A percentile compares a stretch with the other conserved stretches of the same genome.
These are phyloP conservation scores for Luperina testacea DNA, from an alignment of 2,888 invertebrate species.

Conservation along the genomic window DNA sequence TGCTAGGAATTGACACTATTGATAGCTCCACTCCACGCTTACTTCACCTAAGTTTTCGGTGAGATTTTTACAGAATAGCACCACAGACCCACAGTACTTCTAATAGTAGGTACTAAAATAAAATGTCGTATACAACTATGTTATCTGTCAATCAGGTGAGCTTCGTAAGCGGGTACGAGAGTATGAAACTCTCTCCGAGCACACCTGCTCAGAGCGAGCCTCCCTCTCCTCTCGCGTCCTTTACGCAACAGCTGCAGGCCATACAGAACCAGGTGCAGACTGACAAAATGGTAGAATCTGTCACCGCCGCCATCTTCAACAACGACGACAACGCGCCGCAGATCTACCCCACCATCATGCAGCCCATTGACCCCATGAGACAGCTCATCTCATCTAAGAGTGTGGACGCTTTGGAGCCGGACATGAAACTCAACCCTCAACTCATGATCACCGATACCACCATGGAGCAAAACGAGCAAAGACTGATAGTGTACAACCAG, in stretches of 20 bases:
- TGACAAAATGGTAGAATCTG: slow-evolving; percentile 89
- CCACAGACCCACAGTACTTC: no score
- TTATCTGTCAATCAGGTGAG: slow-evolving; percentile 69
- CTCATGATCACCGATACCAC: slow-evolving; percentile 78
- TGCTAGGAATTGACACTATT: no score
- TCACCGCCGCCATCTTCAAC: slow-evolving; percentile 88
- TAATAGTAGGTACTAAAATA: background rate
- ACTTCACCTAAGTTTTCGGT: no score
- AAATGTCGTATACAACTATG: background rate
- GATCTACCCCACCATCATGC: slow-evolving; percentile 80
- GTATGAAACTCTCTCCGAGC: slow-evolving; percentile 90
- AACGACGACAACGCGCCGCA: slow-evolving; percentile 79
- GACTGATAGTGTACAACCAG: slow-evolving; percentile 77
- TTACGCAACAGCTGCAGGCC: slow-evolving; percentile 87
- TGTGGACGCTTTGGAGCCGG: slow-evolving; percentile 74
- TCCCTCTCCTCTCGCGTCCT: slow-evolving; percentile 82
- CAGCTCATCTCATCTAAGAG: slow-evolving; percentile 79
- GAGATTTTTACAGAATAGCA: no score
- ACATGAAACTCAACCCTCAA: slow-evolving; percentile 81
- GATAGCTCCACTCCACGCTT: no score
- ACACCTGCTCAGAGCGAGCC: slow-evolving; percentile 78
- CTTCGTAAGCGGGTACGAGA: slow-evolving; percentile 84
- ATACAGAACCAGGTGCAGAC: slow-evolving; percentile 88
- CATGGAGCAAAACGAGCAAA: slow-evolving; percentile 74
- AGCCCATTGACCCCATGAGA: slow-evolving; percentile 68